Conservation (phyloP, 2,888 invertebrate species). For the Netelia inedita region DNA sequence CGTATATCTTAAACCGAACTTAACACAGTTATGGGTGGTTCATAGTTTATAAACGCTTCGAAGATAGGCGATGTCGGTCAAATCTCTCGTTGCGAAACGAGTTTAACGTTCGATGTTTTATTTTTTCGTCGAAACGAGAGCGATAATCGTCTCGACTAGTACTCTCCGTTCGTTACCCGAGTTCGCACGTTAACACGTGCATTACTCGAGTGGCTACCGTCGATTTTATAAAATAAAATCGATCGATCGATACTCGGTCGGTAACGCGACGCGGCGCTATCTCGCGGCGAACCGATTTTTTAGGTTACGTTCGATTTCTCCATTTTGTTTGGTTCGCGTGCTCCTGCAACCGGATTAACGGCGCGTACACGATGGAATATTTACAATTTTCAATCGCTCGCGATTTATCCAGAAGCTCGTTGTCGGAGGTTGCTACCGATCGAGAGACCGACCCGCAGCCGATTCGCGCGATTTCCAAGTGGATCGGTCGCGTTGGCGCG, state of each 20-base stretch:
- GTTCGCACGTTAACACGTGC: slow-evolving; percentile 36
- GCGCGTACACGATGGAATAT: slow-evolving; percentile 12
- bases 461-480: slow-evolving; percentile 48
- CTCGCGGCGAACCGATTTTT: slow-evolving; percentile 31
- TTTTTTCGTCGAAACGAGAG: slow-evolving; percentile 12
- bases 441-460: slow-evolving; percentile 1
- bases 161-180: slow-evolving; percentile 20
- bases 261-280: not conserved
- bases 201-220: slow-evolving; percentile 30
- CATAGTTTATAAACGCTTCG: slow-evolving; percentile 42
- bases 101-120: slow-evolving; percentile 47
- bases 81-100: slow-evolving; percentile 55
- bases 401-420: slow-evolving; percentile 50
- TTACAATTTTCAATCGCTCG: slow-evolving; percentile 45
- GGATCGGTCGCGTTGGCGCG: slow-evolving; percentile 23
- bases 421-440: not conserved
- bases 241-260: not conserved
- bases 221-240: slow-evolving; percentile 15
- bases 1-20: not conserved
- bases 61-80: slow-evolving; percentile 64
- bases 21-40: slow-evolving; percentile 15
- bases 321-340: not conserved
- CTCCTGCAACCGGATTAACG: not conserved
- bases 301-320: slow-evolving; percentile 31
- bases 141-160: slow-evolving; percentile 56